These are phyloP conservation scores for Pempheris klunzingeri DNA, from an alignment of 2,797 vertebrate species.

Conservation along the genomic window DNA sequence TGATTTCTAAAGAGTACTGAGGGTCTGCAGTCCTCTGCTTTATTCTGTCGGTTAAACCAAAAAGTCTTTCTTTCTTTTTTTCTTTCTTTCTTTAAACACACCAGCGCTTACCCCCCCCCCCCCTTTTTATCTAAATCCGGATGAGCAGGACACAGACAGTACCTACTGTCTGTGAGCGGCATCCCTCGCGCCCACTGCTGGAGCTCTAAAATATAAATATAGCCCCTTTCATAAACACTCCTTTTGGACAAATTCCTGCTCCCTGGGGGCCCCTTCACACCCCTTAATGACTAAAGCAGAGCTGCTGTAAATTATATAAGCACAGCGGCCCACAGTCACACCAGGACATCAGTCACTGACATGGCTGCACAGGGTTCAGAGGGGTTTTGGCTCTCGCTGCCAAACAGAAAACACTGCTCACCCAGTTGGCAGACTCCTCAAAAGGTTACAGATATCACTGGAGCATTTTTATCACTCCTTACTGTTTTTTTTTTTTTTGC, in stretches of 20 bases:
- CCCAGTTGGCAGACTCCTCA: constrained; percentile 66
- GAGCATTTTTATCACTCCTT: constrained; percentile 64
- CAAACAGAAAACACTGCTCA: constrained; percentile 71
- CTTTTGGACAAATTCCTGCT: constrained; percentile 84
- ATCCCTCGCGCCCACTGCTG: constrained; percentile 36
- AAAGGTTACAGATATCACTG: constrained; percentile 67
- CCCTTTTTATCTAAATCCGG: background rate
- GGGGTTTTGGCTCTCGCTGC: constrained; percentile 56
- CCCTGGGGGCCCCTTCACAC: constrained; percentile 80
- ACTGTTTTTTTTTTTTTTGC: constrained; percentile 21
- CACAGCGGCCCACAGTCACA: constrained; percentile 67
- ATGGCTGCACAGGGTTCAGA: constrained; percentile 69
- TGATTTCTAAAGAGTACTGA: no score
- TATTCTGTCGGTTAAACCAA: background rate
- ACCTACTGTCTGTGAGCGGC: background rate
- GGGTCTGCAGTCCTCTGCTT: background rate
- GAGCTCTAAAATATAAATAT: constrained; percentile 82
- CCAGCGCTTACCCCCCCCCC: background rate
- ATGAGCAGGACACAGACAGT: constrained; percentile 23
- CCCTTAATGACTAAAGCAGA: constrained; percentile 86
- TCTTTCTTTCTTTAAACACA: background rate
- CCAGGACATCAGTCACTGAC: constrained; percentile 80
- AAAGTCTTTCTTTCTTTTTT: background rate
- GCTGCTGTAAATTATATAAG: constrained; percentile 81
- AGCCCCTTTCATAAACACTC: constrained; percentile 84